Base-by-base conservation (phyloP, 2,113 vertebrate genomes). In the Megalops atlanticus region DNA sequence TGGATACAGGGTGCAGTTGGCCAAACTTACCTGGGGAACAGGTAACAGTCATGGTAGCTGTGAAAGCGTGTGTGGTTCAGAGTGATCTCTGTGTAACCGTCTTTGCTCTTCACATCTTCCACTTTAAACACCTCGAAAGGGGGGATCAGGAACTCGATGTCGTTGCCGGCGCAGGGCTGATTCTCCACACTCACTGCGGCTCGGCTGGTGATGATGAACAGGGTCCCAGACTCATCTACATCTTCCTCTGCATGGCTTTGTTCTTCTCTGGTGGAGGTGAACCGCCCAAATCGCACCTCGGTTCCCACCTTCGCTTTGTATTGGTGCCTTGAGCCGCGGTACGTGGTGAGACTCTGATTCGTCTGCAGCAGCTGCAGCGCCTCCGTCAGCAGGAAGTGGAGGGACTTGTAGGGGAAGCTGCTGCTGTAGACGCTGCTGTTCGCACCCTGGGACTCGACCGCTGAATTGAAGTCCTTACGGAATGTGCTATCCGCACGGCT, bases 91-190 rank as follows among this genome's bases (percentile, higher is more conserved):
- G 0, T 85, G 79, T 84, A 72, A 0, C 7, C 0, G 0, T 0
- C 0, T 0, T 81, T 27, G 0, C 3, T 1, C 11, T 0, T 21
- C n/a, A 85, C 3, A 0, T 5, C 14, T 15, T 31, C 43, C 78
- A 94, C 91, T 1, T 21, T 88, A 78, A 94, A 94, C 52, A 85
- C 84, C 78, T 94, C 94, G 8, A 64, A 36, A 24, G 92, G 92
- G 79, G 91, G 90, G 73, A 94, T 80, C 2, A 94, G 85, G 11
- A 71, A 7, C 18, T 79, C 71, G 0, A 31, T 0, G 0, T 47
- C 36, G 0, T 52, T 31, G 0, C 73, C 0, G 0, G 0, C 0
- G 77, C 89, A 90, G 39, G 58, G 35, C 36, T 84, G 68, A 0
- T 73, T 0, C 1, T 82, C 77, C 49, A 92, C 5, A 4, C 77